Evolutionary conservation across 2,797 vertebrate genomes (phyloP).

Genomic region (Rhodeus uyekii): DNA sequence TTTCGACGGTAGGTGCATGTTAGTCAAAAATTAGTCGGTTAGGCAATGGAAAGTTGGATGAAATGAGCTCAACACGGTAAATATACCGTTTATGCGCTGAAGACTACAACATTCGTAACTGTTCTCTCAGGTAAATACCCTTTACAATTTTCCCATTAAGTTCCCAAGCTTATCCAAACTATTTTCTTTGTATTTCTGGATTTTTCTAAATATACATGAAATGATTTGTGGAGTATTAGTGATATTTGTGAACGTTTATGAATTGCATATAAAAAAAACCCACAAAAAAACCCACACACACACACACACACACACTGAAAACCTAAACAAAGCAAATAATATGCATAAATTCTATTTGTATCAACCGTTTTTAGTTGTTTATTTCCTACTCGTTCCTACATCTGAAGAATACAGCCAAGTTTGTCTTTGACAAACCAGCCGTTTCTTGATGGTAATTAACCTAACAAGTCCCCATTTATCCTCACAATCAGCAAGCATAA

Average conservation of each 20-base stretch:
- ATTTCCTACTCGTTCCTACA: constrained; percentile 5
- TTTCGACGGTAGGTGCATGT: background rate
- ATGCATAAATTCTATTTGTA: background rate
- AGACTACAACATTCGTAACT: background rate
- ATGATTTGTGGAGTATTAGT: background rate
- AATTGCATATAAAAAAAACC: background rate
- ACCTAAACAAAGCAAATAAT: background rate
- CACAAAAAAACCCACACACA: too few relatives aligned
- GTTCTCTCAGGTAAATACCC: background rate
- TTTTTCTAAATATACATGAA: background rate
- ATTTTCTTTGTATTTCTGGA: background rate
- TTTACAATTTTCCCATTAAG: background rate
- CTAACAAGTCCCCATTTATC: constrained; percentile 23
- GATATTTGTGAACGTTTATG: background rate
- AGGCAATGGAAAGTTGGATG: background rate
- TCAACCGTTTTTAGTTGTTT: background rate
- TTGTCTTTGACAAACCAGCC: background rate
- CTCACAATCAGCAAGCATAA: constrained; percentile 9
- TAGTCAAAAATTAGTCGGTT: background rate
- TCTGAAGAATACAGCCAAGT: background rate
- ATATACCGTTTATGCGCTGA: too few relatives aligned
- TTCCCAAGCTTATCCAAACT: background rate
- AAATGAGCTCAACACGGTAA: background rate
- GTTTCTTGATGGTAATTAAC: constrained; percentile 31
- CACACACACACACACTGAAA: background rate